These are phyloP conservation scores for Fragum sueziense DNA, from an alignment of 2,888 invertebrate genomes.

Conservation along the genomic window DNA sequence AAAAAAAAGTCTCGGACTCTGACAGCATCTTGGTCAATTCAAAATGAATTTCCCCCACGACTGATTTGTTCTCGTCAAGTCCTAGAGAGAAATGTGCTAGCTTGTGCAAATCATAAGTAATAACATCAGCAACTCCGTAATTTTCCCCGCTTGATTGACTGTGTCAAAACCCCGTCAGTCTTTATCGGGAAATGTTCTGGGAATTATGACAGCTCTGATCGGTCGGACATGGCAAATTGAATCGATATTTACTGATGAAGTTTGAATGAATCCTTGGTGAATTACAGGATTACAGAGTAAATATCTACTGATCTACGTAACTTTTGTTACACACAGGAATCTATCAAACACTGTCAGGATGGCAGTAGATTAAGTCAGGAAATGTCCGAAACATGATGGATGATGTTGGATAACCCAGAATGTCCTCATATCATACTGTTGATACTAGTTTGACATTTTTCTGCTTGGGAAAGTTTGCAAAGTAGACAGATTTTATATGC, in stretches of 20 bases:
- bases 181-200: neutral
- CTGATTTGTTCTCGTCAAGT: too few relatives aligned
- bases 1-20: too few relatives aligned
- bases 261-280: neutral
- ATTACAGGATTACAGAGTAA: neutral
- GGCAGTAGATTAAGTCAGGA: neutral
- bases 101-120: conserved; percentile 13
- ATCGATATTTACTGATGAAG: conserved; percentile 5
- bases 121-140: conserved; percentile 1
- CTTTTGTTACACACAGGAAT: neutral
- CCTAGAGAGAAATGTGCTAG: too few relatives aligned
- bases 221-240: neutral
- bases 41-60: too few relatives aligned
- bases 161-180: conserved; percentile 17
- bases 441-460: neutral
- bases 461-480: neutral
- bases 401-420: neutral
- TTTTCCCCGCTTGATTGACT: conserved; percentile 13
- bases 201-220: conserved; percentile 1
- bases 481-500: too few relatives aligned
- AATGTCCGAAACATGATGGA: neutral
- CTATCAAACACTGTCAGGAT: neutral
- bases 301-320: conserved; percentile 11
- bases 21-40: too few relatives aligned
- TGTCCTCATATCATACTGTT: neutral